Base-by-base conservation (phyloP, 2,113 vertebrate species). In the Hepsetus odoe region DNA sequence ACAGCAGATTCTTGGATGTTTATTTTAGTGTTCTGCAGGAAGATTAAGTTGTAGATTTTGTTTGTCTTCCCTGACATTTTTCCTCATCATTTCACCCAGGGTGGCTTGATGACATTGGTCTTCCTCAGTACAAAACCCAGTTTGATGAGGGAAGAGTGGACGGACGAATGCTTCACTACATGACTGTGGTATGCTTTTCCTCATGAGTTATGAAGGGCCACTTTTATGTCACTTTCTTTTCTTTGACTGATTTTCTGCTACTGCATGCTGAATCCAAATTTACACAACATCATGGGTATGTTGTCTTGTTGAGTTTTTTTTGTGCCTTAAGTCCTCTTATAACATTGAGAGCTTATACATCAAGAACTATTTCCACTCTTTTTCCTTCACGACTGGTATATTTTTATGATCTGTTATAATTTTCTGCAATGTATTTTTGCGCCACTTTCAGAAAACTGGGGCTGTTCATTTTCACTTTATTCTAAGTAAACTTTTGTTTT, bases 121-220 rank as follows among this genome's bases (percentile, higher is more conserved):
- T 99, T 46, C 97, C 98, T 51, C 98, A 99, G 86, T 99, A 99
- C 51, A 99, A 99, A 90, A 98, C 95, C 9, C 98, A 99, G 91
- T 99, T 99, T 89, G 97, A 98, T 81, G 98, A 99, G 85, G 97
- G 94, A 0, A 94, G 95, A 65, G 94, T 99, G 20, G 97, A 99
- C 0, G 97, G 98, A 0, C 92, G 96, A 69, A 97, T 99, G 98
- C 94, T 99, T 9, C 98, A 99, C 80, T 99, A 99, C 87, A 97
- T 99, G 96, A 97, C 93, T 0, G 92, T 98, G 85, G 98, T 98
- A 88, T 72, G 26, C 42, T 53, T 22, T 42, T 12, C 76, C 61
- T 11, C 11, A 8, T 65, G 28, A 33, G 35, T 72, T 40, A 38
- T 74, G 5, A 9, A 5, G 9, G 49, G 9, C n/a, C 20, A 11